Base-by-base conservation (phyloP, 2,797 vertebrate genomes). In the Phoxinus dragarum region DNA sequence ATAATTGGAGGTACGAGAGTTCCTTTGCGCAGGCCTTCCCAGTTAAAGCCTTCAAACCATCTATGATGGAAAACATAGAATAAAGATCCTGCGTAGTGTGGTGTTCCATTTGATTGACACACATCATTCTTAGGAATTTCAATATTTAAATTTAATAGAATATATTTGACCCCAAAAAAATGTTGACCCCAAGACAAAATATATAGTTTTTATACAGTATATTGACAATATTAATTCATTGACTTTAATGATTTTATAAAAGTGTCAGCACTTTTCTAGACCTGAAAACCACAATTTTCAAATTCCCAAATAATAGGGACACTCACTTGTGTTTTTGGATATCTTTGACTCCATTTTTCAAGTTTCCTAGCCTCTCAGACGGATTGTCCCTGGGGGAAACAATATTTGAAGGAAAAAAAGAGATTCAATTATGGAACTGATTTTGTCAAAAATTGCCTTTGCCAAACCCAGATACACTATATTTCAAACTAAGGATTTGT, bases 1-100 rank as follows among this genome's bases (percentile, higher is more conserved):
- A 95, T 94, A 91, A 99, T 97, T 84, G 98, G 98, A 81, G 98
- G 97, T 84, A 96, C 97, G 93, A 99, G 94, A 0, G 98, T 99
- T 89, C 97, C 97, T 94, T 99, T 98, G 90, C 96, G 96, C 78
- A 99, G 94, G 52, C 98, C 98, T 91, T 99, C 98, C 98, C 98
- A 99, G 91, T 99, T 99, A 95, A 99, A 99, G 88, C 97, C 98
- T 93, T 99, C 98, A 88, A 99, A 99, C 98, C 98, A 99, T 91
- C 98, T 99, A 88, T 72, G 54, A 80, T 68, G 36, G 5, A 90
- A 38, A 86, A 16, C 61, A 34, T 11, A 56, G 31, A 44, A 27
- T 44, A 44, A 16, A 64, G 14, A 31, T 40, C 52, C 11, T 42
- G 36, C 0, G 3, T n/a, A 21, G 9, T 17, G 17, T 52, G 27